A percentile compares a stretch with the other conserved stretches of the same genome.
Evolutionary conservation across 2,797 vertebrate species (phyloP).

Genomic region (Acipenser transmontanus): DNA sequence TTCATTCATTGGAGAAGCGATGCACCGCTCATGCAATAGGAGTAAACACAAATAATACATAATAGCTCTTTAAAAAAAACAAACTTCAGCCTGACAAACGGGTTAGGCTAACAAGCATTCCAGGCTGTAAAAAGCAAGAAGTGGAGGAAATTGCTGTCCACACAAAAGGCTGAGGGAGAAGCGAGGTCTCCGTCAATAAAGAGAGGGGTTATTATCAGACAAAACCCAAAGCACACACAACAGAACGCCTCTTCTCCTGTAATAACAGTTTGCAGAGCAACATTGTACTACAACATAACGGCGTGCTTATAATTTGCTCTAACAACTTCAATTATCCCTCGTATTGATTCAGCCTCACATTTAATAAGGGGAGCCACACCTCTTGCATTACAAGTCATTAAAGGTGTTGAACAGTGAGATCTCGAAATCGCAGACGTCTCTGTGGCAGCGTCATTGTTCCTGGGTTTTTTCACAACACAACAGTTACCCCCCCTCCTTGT

Average conservation of each 20-base stretch:
- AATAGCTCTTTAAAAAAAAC: constrained; percentile 17
- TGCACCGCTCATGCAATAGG: no score
- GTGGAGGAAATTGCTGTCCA: constrained; percentile 83
- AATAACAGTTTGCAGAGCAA: constrained; percentile 96
- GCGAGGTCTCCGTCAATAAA: constrained; percentile 89
- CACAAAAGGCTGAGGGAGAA: constrained; percentile 85
- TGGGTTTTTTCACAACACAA: constrained; percentile 78
- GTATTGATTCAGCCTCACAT: constrained; percentile 98
- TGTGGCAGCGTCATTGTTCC: constrained; percentile 92
- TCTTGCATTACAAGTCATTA: constrained; percentile 94
- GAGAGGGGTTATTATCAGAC: constrained; percentile 88
- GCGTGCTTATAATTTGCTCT: constrained; percentile 98
- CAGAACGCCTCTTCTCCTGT: constrained; percentile 78
- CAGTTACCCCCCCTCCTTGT: constrained; percentile 63
- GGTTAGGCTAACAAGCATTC: constrained; percentile 33
- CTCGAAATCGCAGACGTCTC: constrained; percentile 92
- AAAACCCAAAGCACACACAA: constrained; percentile 70
- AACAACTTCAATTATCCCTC: constrained; percentile 99
- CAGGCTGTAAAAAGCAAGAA: constrained; percentile 22
- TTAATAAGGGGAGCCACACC: constrained; percentile 97
- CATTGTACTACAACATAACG: constrained; percentile 94
- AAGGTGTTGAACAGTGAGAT: constrained; percentile 96
- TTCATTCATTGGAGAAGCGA: no score
- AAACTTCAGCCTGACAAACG: constrained; percentile 4
- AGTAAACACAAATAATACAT: constrained; percentile 26